Conservation (phyloP, 2,113 vertebrate genomes). For the Embiotoca jacksoni region DNA sequence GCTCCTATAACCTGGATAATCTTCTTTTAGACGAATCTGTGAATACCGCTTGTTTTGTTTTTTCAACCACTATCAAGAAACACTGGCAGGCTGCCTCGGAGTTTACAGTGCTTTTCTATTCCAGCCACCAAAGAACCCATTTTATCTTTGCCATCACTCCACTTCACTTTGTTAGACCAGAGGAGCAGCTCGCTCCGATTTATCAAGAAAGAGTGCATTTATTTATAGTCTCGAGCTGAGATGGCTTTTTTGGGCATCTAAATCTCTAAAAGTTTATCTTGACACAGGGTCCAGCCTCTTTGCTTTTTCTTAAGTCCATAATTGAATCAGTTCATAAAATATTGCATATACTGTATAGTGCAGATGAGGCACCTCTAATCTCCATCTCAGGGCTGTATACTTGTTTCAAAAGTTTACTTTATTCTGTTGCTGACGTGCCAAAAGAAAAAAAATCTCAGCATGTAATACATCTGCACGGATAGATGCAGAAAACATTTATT, state of each 20-base stretch:
- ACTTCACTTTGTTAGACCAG: conserved; percentile 64
- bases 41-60: conserved; percentile 61
- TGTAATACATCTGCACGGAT: conserved; percentile 9
- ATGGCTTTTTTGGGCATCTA: conserved; percentile 58
- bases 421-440: conserved; percentile 21
- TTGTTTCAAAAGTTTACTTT: not conserved
- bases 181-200: conserved; percentile 61
- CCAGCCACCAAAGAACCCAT: conserved; percentile 70
- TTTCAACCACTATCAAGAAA: conserved; percentile 62
- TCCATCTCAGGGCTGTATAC: conserved; percentile 7
- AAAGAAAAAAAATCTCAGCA: not conserved
- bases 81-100: conserved; percentile 69
- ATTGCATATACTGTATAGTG: conserved; percentile 14
- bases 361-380: conserved; percentile 34
- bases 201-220: conserved; percentile 70
- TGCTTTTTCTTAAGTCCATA: conserved; percentile 20
- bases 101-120: conserved; percentile 71
- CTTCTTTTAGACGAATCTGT: conserved; percentile 58
- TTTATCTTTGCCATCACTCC: conserved; percentile 77
- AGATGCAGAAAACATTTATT: not conserved
- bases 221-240: conserved; percentile 57
- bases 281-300: conserved; percentile 36
- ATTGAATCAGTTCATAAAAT: conserved; percentile 33
- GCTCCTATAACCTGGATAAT: conserved; percentile 60
- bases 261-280: conserved; percentile 58